Base-by-base conservation (phyloP, 2,113 vertebrate species). In the Thalassoma bifasciatum region DNA sequence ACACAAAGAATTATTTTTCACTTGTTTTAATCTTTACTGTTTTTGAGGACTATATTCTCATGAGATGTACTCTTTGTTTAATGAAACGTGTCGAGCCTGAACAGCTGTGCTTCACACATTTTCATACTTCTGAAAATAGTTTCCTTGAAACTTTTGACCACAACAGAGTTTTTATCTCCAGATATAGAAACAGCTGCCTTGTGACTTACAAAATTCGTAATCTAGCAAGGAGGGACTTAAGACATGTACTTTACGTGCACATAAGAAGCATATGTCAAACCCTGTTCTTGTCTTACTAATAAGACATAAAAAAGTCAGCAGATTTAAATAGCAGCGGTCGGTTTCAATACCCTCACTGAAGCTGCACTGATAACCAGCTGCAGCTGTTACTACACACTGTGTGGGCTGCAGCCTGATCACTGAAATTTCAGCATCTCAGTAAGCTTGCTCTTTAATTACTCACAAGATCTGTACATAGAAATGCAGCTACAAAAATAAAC, bases 301-400 rank as follows among this genome's bases (percentile, higher is more conserved):
- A n/a, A 7, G n/a, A 5, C 7, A 14, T 60, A 10, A 38, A 47
- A 72, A 42, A 30, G 6, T 30, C 22, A 19, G 62, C 50, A 46
- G 46, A 47, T 34, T 23, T 30, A 23, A 61, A 64, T 12, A 10
- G 23, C 21, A 7, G 58, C 17, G 37, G 54, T 76, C 23, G 0
- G 72, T 80, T 89, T 90, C 19, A 24, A 83, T 72, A 38, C 24
- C 17, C 22, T 38, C 30, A 36, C 37, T 47, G 65, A 59, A 37
- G 13, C 47, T 59, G 0, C 13, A 83, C 59, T 83, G 79, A 91
- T 89, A 84, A 86, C 75, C 64, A 76, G 66, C 59, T 84, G 74
- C 90, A 92, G 90, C 88, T 93, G 92, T 85, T 46, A 30, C 17
- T 44, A 12, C 59, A 17, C 54, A 42, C 69, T 66, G 85, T 87